Evolutionary conservation across 2,797 vertebrate genomes (phyloP), one percentile per base, ranked within the genome.

Genomic region (Enteromius viviparus): DNA sequence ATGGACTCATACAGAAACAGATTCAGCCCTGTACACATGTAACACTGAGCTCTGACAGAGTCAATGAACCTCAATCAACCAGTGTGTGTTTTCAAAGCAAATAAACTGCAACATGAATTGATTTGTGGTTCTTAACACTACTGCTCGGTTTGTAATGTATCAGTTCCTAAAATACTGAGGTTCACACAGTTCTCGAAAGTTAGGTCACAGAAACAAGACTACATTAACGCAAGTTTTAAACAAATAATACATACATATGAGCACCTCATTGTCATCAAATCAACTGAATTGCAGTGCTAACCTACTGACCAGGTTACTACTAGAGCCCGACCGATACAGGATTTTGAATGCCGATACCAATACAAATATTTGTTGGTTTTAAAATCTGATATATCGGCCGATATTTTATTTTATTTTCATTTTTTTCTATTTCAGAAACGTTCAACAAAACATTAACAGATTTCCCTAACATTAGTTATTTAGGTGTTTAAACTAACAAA

Each of bases 41-140:
- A 84, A 82, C 19, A 32, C 42, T 82, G 47, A 64, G 69, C 84
- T 84, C 62, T 51, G 60, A 69, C 49, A n/a, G 58, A 81, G n/a
- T 62, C 66, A 71, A 42, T 62, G 34, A 49, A 55, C 12, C 26
- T 37, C 11, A 66, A 65, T 10, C 55, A 72, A 72, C 19, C 55
- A 12, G 12, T 49, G 40, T 72, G 23, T 55, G 65, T 69, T 80
- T 80, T 60, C 37, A 68, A 51, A 68, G 77, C 34, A 81, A 42
- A 23, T 23, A 47, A 55, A 37, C 77, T 4, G 11, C 29, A 64
- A 64, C 15, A n/a, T 32, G 40, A 47, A 32, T 60, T 76, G 40
- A 60, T 76, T 26, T 42, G n/a, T 42, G 53, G 34, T 14, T 60
- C 51, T 40, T 60, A 60, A 55, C 14, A 12, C 34, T 14, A 42